A percentile compares a stretch with the other conserved stretches of the same genome.
These are phyloP conservation scores for Heliconius charithonia DNA, from an alignment of 2,888 invertebrate species.

Conservation along the genomic window DNA sequence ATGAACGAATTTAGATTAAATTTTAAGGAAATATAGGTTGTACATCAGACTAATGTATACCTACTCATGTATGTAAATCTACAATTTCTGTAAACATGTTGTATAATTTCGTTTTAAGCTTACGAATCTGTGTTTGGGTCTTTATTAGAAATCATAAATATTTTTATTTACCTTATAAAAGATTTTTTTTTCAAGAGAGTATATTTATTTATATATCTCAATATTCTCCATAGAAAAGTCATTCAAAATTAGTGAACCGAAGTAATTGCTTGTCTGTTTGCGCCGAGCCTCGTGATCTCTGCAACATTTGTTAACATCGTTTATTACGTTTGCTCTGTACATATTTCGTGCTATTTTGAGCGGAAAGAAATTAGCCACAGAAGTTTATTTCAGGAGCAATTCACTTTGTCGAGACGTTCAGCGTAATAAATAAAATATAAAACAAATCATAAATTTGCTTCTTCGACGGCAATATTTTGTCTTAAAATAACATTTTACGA, in stretches of 20 bases:
- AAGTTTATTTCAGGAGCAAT: constrained; percentile 10
- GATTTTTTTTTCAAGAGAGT: not conserved
- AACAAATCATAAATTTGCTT: not conserved
- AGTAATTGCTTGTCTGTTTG: not conserved
- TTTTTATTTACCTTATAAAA: too few relatives aligned
- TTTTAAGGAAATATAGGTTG: too few relatives aligned
- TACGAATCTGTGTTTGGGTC: too few relatives aligned
- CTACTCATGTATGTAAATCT: too few relatives aligned
- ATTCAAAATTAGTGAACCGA: constrained; percentile 21
- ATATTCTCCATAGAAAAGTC: not conserved
- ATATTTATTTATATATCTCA: not conserved
- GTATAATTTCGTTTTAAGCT: too few relatives aligned
- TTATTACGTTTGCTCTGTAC: constrained; percentile 40
- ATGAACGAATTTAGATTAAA: too few relatives aligned
- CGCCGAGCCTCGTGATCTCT: constrained; percentile 24
- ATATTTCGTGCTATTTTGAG: constrained; percentile 39
- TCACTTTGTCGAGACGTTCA: not conserved
- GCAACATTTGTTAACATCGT: constrained; percentile 42
- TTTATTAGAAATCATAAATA: too few relatives aligned
- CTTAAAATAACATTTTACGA: constrained; percentile 9
- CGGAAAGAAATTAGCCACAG: constrained; percentile 35
- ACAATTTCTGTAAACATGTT: too few relatives aligned
- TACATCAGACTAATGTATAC: not conserved
- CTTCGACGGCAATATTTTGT: not conserved
- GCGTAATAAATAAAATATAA: not conserved